These are phyloP conservation scores for Sciaenops ocellatus DNA, from an alignment of 2,797 vertebrate species.

Conservation along the genomic window DNA sequence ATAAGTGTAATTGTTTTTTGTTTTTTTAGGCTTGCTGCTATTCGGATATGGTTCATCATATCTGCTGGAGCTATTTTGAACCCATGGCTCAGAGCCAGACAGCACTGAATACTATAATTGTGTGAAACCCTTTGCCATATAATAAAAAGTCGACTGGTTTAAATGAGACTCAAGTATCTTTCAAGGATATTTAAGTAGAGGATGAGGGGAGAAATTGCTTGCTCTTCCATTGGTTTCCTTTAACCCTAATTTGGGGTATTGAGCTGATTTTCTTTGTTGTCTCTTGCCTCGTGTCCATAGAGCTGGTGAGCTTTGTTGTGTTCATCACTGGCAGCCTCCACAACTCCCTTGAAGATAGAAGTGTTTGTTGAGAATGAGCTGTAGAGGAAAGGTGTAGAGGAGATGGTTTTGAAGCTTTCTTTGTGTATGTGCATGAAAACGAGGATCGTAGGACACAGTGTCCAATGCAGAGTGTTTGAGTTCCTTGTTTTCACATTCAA, in stretches of 20 bases:
- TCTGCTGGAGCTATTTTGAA: constrained; percentile 61
- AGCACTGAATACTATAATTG: constrained; percentile 50
- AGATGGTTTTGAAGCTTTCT: constrained; percentile 43
- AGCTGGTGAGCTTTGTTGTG: constrained; percentile 44
- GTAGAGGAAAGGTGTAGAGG: constrained; percentile 34
- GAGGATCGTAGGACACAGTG: constrained; percentile 30
- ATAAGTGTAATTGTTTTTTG: constrained; percentile 31
- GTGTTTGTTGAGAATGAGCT: constrained; percentile 63
- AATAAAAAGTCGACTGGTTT: constrained; percentile 55
- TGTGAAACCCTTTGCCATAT: constrained; percentile 57
- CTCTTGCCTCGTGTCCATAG: constrained; percentile 25
- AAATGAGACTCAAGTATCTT: constrained; percentile 67
- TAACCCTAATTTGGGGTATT: constrained; percentile 48
- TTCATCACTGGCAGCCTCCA: constrained; percentile 43
- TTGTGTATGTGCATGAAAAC: constrained; percentile 26
- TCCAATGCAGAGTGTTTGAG: constrained; percentile 39
- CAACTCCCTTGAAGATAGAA: constrained; percentile 43
- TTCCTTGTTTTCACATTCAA: constrained; percentile 70
- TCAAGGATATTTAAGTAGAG: constrained; percentile 61
- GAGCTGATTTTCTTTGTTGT: constrained; percentile 51
- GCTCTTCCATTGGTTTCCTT: constrained; percentile 43
- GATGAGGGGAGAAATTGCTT: constrained; percentile 45
- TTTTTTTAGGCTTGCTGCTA: constrained; percentile 32
- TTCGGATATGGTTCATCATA: constrained; percentile 59
- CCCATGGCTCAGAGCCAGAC: constrained; percentile 57